Base-by-base conservation (phyloP, 2,113 vertebrate genomes). In the Tiliqua scincoides region DNA sequence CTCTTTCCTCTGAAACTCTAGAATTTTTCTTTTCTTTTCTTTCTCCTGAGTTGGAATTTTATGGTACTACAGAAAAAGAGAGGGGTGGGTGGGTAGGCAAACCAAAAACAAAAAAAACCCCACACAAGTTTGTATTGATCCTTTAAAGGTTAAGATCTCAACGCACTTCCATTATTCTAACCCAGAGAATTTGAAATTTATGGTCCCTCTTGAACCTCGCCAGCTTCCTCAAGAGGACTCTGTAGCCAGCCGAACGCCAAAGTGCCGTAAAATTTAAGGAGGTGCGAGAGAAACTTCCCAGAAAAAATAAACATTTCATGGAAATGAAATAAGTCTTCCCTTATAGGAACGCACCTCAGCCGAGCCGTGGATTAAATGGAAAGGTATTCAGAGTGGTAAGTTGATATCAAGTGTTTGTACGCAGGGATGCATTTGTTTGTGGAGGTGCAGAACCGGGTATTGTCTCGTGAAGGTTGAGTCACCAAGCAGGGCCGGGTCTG, bases 221-320 rank as follows among this genome's bases (percentile, higher is more conserved):
- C 94, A 93, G 93, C 95, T 97, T 98, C 97, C 97, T 97, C 97
- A 94, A 95, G 97, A 97, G 97, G 96, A 97, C 95, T 92, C 95
- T 97, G 95, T 95, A 93, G 94, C 95, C 95, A 97, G 97, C 98
- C 96, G 93, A 94, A 94, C 89, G 97, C 98, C 98, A 98, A n/a
- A 98, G 95, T 94, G 97, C 97, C 94, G 97, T 98, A 98, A 98
- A 98, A 98, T 98, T 98, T 98, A 98, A 99, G 97, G 98, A 99
- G 98, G 98, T 99, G 98, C 97, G 97, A 97, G 97, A 97, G 98
- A 99, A 98, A 98, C 97, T 98, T 95, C 97, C 97, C 98, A 99
- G 98, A 97, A 97, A 96, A 97, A 97, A 97, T 96, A 97, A 95
- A 96, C 96, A 94, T 95, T 95, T 94, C 95, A 95, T 96, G 95